Evolutionary conservation across 2,113 vertebrate genomes (phyloP).

Genomic region (Rhabdornis inornatus): DNA sequence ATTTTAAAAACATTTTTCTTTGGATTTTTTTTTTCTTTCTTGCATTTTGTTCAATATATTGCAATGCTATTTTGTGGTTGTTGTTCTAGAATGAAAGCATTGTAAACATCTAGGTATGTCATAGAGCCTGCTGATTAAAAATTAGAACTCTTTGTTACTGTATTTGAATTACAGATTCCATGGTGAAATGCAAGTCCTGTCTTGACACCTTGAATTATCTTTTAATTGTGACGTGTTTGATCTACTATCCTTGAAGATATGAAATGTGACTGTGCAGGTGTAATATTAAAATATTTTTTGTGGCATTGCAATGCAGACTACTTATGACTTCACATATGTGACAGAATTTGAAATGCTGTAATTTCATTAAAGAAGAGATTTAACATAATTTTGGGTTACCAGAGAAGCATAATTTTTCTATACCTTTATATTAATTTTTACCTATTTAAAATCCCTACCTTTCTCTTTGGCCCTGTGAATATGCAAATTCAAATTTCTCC

Average conservation of each 20-base stretch:
- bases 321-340: background rate
- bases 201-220: background rate
- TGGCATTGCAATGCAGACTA: background rate
- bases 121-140: background rate
- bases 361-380: background rate
- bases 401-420: background rate
- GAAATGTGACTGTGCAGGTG: background rate
- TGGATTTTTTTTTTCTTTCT: background rate
- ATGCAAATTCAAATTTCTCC: background rate
- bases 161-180: background rate
- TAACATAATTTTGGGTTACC: background rate
- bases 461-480: background rate
- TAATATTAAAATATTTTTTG: background rate
- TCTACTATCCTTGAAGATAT: background rate
- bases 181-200: background rate
- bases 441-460: background rate
- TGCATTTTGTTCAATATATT: background rate
- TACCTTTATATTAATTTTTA: background rate
- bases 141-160: background rate
- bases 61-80: background rate
- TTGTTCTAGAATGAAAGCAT: background rate
- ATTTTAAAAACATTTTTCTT: background rate
- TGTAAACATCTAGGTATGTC: fast-evolving
- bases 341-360: background rate
- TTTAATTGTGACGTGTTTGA: background rate